Evolutionary conservation across 2,888 invertebrate genomes (phyloP).

Genomic region (Coelinius sp.): DNA sequence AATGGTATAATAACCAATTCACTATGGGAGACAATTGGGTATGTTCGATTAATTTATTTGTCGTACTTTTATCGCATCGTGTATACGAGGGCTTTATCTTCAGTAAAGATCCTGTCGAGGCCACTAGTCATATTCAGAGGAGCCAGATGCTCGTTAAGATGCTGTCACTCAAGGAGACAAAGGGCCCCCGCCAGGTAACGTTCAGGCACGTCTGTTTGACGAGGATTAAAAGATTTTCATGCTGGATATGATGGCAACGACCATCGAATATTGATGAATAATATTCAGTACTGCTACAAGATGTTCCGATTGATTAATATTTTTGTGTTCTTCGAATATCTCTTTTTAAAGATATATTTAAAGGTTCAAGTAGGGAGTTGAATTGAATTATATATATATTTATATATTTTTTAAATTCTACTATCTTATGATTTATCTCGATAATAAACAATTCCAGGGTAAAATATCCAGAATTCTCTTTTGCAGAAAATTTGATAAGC

Average conservation of each 20-base stretch:
- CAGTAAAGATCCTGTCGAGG: not conserved
- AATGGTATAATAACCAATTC: not conserved
- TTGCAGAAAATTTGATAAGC: no score
- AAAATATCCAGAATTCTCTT: no score
- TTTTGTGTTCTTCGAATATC: constrained; percentile 3
- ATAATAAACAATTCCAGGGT: no score
- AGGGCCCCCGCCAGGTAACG: constrained; percentile 47
- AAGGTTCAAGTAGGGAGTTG: not conserved
- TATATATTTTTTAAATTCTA: no score
- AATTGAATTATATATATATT: not conserved
- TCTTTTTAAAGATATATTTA: not conserved
- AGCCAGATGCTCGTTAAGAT: constrained; percentile 68
- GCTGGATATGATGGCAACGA: constrained; percentile 49
- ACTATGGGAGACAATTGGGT: not conserved
- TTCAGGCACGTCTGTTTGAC: constrained; percentile 36
- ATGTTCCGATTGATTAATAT: constrained; percentile 18
- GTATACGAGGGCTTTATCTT: not conserved
- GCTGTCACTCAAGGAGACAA: constrained; percentile 61
- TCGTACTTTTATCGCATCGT: not conserved
- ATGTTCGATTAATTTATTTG: not conserved
- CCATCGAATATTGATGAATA: constrained; percentile 56
- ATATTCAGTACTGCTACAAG: constrained; percentile 29
- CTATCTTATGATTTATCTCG: no score
- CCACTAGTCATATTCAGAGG: constrained; percentile 51
- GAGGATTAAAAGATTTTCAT: constrained; percentile 58